A percentile compares a stretch with the other conserved stretches of the same genome.
phyloP scores from a whole-genome alignment of 2,113 vertebrate genomes.

The Pelmatolapia mariae region DNA sequence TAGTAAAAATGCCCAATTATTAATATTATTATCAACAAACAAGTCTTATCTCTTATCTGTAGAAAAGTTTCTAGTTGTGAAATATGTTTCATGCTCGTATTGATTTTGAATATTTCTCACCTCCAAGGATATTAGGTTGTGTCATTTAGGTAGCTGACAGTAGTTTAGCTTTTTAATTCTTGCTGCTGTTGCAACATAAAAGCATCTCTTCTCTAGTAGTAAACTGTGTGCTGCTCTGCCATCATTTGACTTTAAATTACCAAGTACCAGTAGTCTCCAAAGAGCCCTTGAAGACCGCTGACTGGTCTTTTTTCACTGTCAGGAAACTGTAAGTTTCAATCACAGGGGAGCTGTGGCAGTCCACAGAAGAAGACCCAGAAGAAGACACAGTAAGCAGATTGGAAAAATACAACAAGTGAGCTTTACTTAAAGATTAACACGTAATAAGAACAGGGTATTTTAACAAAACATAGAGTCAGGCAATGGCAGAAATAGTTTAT shows the following conservation, averaged over 20 bases:
- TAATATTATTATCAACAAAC: background rate
- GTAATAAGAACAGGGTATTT: background rate
- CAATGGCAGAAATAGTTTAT: background rate
- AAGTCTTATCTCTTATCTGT: background rate
- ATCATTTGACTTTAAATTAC: background rate
- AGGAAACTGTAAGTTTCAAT: conserved; percentile 23
- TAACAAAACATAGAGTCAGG: background rate
- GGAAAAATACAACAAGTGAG: background rate
- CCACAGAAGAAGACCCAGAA: background rate
- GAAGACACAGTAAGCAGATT: background rate
- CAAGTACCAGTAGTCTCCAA: background rate
- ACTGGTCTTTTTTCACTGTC: conserved; percentile 1
- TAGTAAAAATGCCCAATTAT: background rate
- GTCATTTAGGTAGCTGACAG: background rate
- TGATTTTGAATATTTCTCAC: background rate
- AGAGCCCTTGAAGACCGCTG: background rate
- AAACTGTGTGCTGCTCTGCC: background rate
- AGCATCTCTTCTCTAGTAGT: background rate
- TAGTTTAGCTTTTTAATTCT: background rate
- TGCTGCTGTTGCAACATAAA: background rate
- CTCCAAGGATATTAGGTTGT: background rate
- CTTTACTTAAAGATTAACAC: background rate
- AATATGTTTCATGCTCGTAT: background rate
- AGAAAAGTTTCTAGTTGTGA: background rate
- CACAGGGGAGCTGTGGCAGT: background rate